phyloP scores from a whole-genome alignment of 1,140 invertebrate genomes.

The Calephelis nemesis region DNA sequence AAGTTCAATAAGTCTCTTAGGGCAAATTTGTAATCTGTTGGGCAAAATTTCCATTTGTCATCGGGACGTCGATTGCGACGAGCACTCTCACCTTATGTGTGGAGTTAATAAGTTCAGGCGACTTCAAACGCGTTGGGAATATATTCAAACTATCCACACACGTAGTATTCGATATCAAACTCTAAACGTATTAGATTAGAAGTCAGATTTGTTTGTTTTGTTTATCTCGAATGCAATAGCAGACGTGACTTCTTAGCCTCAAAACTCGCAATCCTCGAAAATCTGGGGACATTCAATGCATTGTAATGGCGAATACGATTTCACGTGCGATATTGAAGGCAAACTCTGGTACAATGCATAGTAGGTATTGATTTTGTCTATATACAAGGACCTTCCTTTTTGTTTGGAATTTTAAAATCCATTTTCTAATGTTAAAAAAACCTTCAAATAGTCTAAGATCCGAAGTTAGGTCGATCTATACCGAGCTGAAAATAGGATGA shows the following conservation, averaged over 20 bases:
- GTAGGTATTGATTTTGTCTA: too few relatives aligned
- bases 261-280: constrained; percentile 4
- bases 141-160: neutral
- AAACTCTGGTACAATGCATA: neutral
- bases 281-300: constrained; percentile 14
- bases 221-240: constrained; percentile 1
- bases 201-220: neutral
- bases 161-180: neutral
- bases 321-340: neutral
- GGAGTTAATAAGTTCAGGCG: constrained; percentile 11
- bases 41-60: constrained; percentile 14
- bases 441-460: too few relatives aligned
- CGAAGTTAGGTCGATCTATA: too few relatives aligned
- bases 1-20: neutral
- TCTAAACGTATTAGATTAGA: neutral
- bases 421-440: too few relatives aligned
- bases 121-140: neutral
- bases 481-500: too few relatives aligned
- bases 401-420: too few relatives aligned
- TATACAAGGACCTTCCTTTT: too few relatives aligned
- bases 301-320: constrained; percentile 3
- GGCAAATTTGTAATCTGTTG: neutral
- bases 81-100: constrained; percentile 5
- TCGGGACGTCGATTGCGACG: constrained; percentile 3
- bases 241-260: constrained; percentile 12